Conservation (phyloP, 1,140 invertebrate species). For the Zophobas morio region DNA sequence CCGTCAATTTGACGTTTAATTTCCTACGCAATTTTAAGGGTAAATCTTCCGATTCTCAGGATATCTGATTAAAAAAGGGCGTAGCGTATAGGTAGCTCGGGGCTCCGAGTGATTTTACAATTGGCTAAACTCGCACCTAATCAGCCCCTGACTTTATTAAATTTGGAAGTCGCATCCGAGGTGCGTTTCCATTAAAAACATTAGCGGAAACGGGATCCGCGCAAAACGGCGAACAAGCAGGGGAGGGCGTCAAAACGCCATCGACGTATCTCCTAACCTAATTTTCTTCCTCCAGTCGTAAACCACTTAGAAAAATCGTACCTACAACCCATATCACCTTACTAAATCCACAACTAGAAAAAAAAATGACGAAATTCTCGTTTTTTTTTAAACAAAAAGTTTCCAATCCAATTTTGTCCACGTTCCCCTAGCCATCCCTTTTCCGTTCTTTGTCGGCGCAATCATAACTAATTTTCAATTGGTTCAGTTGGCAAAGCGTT, state of each 20-base stretch:
- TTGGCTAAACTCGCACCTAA: conserved; percentile 48
- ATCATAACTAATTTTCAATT: conserved; percentile 32
- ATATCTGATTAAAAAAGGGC: conserved; percentile 56
- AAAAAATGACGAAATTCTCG: too few species aligned
- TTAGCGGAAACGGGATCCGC: conserved; percentile 3
- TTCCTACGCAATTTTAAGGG: conserved; percentile 55
- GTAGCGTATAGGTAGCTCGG: conserved; percentile 52
- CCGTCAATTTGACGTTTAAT: conserved; percentile 54
- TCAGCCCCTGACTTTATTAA: conserved; percentile 17
- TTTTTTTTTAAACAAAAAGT: too few species aligned
- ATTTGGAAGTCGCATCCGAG: conserved; percentile 4
- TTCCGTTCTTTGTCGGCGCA: conserved; percentile 10
- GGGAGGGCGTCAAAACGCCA: neutral
- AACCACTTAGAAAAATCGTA: too few species aligned
- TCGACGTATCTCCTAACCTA: neutral
- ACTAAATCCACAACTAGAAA: too few species aligned
- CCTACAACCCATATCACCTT: too few species aligned
- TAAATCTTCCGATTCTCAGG: conserved; percentile 50
- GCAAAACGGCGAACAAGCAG: neutral
- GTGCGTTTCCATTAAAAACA: neutral
- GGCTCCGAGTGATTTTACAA: conserved; percentile 45
- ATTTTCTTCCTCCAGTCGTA: neutral
- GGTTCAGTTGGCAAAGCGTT: conserved; percentile 21
- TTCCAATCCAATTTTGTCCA: too few species aligned
- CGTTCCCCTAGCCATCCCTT: neutral